Evolutionary conservation across 2,797 vertebrate species (phyloP).

Genomic region (Aplochiton taeniatus): DNA sequence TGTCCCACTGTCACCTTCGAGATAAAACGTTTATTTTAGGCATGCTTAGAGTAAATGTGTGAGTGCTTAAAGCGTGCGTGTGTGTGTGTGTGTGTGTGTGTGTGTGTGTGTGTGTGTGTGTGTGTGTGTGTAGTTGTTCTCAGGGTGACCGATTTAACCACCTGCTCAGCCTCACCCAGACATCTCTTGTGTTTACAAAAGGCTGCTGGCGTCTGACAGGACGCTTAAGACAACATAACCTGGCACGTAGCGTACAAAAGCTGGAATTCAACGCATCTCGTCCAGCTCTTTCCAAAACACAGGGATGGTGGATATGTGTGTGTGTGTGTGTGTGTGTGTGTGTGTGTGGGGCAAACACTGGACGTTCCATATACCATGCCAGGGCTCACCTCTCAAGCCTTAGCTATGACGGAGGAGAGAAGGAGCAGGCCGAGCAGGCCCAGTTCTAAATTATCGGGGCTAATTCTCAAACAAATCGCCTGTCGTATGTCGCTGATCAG

Average conservation of each 20-base stretch:
- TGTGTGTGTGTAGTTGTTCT: conserved; percentile 18
- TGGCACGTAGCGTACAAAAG: conserved; percentile 52
- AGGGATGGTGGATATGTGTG: conserved; percentile 44
- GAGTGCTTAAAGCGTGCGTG: conserved; percentile 6
- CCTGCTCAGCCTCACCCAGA: conserved; percentile 56
- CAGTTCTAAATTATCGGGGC: too few relatives aligned
- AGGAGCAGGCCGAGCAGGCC: too few relatives aligned
- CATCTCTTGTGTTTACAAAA: conserved; percentile 64
- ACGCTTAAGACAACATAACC: conserved; percentile 66
- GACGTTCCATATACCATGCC: too few relatives aligned
- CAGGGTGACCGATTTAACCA: conserved; percentile 60
- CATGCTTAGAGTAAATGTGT: not conserved
- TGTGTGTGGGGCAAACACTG: not conserved
- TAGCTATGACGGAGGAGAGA: too few relatives aligned
- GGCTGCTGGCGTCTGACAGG: conserved; percentile 54
- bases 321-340: not conserved
- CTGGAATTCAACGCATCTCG: conserved; percentile 64
- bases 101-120: conserved; percentile 4
- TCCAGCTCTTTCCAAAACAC: conserved; percentile 61
- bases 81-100: conserved; percentile 25
- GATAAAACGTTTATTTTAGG: not conserved
- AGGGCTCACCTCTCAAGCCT: too few relatives aligned
- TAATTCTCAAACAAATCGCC: too few relatives aligned
- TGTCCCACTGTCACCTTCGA: not conserved
- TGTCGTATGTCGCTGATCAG: too few relatives aligned